phyloP scores from a whole-genome alignment of 2,797 vertebrate genomes.

The Glossophaga mutica region DNA sequence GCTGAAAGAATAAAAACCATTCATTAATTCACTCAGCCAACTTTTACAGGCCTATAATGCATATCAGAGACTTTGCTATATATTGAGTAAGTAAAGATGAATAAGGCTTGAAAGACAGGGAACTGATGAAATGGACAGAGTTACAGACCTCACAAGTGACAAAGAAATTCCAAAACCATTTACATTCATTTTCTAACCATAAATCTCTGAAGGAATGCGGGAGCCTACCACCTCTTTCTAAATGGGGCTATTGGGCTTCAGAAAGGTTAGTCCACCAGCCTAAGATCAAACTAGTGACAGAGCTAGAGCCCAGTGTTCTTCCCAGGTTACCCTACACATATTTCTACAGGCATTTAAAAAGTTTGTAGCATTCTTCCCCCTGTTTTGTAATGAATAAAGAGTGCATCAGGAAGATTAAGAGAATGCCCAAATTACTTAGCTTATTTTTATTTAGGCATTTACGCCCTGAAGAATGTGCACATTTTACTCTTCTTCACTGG shows the following conservation, averaged over 20 bases:
- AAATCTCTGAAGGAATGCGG: neutral
- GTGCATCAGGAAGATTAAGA: neutral
- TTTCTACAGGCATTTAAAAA: neutral
- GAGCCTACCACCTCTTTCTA: neutral
- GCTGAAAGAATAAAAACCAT: constrained; percentile 26
- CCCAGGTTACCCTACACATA: neutral
- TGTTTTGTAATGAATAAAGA: neutral
- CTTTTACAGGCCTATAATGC: neutral
- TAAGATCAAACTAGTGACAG: neutral
- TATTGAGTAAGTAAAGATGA: neutral
- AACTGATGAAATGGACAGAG: neutral
- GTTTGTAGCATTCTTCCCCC: neutral
- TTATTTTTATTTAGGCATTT: neutral
- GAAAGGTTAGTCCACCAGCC: neutral
- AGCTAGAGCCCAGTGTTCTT: neutral
- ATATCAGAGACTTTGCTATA: neutral
- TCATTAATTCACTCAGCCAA: neutral
- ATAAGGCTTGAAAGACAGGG: neutral
- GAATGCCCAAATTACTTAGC: neutral
- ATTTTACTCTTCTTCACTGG: neutral
- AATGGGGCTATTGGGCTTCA: neutral
- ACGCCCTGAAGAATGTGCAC: neutral
- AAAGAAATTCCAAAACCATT: neutral
- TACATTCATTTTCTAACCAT: neutral
- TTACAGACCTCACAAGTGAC: neutral